Evolutionary conservation across 2,888 invertebrate species (phyloP).

Genomic region (Lumbricus terrestris): DNA sequence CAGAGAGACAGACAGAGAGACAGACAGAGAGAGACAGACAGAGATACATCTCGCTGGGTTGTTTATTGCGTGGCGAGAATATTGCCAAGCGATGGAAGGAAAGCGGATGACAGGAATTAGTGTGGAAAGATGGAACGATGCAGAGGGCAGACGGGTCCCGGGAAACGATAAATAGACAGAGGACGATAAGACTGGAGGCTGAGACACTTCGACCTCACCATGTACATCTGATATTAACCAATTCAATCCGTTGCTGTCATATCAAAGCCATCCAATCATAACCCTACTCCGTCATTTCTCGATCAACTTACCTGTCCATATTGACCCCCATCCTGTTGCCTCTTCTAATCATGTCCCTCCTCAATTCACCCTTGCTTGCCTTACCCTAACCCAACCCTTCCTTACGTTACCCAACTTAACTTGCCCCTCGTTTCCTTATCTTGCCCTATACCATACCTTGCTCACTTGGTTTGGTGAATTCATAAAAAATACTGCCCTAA

Average conservation of each 20-base stretch:
- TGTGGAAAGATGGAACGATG: not conserved
- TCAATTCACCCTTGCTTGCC: not conserved
- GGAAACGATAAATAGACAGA: not conserved
- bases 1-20: too few relatives aligned
- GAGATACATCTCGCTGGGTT: not conserved
- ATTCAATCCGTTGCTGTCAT: not conserved
- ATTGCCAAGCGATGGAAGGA: not conserved
- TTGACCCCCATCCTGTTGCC: not conserved
- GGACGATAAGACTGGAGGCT: not conserved
- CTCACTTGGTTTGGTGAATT: too few relatives aligned
- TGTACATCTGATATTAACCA: not conserved
- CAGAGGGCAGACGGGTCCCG: not conserved
- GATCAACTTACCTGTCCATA: not conserved
- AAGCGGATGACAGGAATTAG: not conserved
- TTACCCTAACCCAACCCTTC: too few relatives aligned
- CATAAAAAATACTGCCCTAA: too few relatives aligned
- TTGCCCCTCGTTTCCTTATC: too few relatives aligned
- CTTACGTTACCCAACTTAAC: too few relatives aligned
- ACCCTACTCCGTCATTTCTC: not conserved
- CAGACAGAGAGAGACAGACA: too few relatives aligned
- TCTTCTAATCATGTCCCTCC: too few relatives aligned
- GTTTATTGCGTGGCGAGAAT: not conserved
- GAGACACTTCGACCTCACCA: not conserved
- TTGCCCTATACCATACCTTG: too few relatives aligned
- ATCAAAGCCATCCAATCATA: not conserved